These are phyloP conservation scores for Origma solitaria DNA, from an alignment of 2,113 vertebrate genomes.

Conservation along the genomic window DNA sequence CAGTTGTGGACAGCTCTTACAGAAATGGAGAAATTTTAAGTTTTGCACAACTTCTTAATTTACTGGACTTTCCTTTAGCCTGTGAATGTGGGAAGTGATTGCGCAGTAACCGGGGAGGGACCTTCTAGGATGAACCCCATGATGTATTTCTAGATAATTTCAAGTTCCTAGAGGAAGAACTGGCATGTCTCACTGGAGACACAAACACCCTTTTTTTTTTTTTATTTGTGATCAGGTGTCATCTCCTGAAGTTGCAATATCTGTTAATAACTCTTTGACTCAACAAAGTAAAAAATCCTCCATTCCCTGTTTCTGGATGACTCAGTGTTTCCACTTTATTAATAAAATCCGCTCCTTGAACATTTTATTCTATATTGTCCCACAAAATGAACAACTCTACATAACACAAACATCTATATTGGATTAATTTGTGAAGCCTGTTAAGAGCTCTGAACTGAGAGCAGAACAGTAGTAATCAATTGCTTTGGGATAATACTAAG, in stretches of 20 bases:
- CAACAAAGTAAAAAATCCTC: not conserved
- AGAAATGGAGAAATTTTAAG: not conserved
- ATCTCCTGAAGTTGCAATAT: not conserved
- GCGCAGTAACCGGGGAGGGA: not conserved
- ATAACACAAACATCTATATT: not conserved
- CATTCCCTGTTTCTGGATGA: not conserved
- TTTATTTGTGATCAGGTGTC: not conserved
- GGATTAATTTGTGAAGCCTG: not conserved
- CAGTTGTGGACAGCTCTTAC: not conserved
- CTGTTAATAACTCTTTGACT: not conserved
- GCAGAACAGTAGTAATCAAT: not conserved
- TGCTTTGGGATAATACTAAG: not conserved
- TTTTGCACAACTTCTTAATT: not conserved
- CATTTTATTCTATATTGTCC: not conserved
- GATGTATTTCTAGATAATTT: not conserved
- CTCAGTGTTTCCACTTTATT: not conserved
- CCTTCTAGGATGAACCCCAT: not conserved
- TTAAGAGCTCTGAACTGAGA: not conserved
- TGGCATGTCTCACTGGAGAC: not conserved
- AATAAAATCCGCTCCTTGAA: not conserved
- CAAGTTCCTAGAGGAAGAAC: not conserved
- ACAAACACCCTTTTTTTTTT: not conserved
- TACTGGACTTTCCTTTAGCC: not conserved
- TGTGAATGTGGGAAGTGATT: not conserved
- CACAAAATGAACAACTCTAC: not conserved